phyloP scores from a whole-genome alignment of 2,888 invertebrate species.

The Tetheella fluctuosa region DNA sequence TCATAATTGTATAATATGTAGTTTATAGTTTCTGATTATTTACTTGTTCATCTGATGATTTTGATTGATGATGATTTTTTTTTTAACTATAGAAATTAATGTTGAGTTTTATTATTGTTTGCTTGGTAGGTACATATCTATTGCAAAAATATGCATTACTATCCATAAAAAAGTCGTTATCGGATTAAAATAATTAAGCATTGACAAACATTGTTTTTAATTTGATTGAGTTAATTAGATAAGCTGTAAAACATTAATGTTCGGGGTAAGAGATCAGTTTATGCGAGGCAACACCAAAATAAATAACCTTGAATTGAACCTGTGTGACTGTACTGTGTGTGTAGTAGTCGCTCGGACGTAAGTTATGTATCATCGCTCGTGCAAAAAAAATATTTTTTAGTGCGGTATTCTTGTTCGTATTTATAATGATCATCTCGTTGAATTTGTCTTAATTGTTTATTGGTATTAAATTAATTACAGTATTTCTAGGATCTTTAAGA shows the following conservation, averaged over 20 bases:
- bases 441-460: not conserved
- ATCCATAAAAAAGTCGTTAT: not conserved
- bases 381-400: not conserved
- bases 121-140: not conserved
- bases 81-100: no score
- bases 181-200: not conserved
- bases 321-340: not conserved
- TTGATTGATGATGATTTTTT: no score
- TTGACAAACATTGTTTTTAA: not conserved
- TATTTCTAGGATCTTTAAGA: not conserved
- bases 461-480: not conserved
- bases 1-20: no score
- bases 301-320: not conserved
- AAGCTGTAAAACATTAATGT: conserved; percentile 3
- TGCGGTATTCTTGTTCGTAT: not conserved
- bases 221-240: conserved; percentile 4
- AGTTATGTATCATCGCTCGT: not conserved
- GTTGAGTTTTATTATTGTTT: not conserved
- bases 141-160: not conserved
- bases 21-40: no score
- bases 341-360: not conserved
- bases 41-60: no score
- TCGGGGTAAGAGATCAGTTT: not conserved
- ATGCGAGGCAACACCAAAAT: not conserved
- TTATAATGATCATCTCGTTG: not conserved